phyloP scores from a whole-genome alignment of 2,888 invertebrate species.

The Epinotia brunnichana region DNA sequence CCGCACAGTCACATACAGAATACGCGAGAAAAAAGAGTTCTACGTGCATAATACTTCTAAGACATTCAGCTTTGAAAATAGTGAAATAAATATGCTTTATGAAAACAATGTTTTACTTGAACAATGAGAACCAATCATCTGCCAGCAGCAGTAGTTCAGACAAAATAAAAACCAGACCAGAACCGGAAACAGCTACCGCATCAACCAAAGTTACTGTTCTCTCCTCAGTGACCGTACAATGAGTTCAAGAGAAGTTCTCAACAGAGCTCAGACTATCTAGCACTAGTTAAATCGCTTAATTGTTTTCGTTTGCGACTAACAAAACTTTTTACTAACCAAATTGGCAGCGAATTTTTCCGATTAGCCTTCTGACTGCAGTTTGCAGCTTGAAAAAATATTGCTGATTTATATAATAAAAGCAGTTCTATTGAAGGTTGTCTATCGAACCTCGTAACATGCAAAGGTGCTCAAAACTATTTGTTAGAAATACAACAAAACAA shows the following conservation, averaged over 20 bases:
- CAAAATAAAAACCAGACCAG: too few species aligned
- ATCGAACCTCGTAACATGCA: too few species aligned
- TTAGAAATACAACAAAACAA: too few species aligned
- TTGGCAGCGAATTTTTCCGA: conserved; percentile 36
- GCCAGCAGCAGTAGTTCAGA: too few species aligned
- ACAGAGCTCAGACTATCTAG: conserved; percentile 51
- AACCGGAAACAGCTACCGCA: not conserved
- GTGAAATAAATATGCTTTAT: too few species aligned
- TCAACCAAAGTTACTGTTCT: not conserved
- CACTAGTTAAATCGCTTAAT: conserved; percentile 60
- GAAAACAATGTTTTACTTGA: too few species aligned
- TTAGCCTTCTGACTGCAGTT: conserved; percentile 3
- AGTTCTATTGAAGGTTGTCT: not conserved
- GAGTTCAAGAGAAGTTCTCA: conserved; percentile 56
- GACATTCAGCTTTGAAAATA: too few species aligned
- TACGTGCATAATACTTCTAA: too few species aligned
- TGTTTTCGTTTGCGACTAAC: conserved; percentile 55
- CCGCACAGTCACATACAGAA: too few species aligned
- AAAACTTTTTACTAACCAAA: conserved; percentile 44
- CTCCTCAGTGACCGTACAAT: conserved; percentile 44
- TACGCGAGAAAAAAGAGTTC: too few species aligned
- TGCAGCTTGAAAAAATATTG: not conserved
- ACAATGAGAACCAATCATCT: too few species aligned
- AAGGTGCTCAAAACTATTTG: too few species aligned
- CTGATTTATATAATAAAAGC: not conserved